phyloP scores from a whole-genome alignment of 2,797 vertebrate genomes.

The Sphaeramia orbicularis region DNA sequence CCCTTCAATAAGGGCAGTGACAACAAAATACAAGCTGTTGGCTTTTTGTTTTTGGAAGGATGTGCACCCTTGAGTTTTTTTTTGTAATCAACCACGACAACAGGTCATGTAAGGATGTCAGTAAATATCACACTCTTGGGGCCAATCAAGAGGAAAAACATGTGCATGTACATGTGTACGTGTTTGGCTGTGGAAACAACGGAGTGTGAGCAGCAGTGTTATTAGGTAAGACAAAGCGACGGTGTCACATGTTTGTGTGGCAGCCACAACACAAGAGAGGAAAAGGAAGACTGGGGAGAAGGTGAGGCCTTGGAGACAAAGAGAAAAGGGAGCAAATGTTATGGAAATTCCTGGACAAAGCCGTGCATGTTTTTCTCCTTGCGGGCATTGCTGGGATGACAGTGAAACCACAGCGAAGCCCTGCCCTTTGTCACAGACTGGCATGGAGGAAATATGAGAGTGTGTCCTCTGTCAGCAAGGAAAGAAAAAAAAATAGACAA shows the following conservation, averaged over 20 bases:
- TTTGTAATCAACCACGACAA: slow-evolving; percentile 14
- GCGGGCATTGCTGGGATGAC: slow-evolving; percentile 27
- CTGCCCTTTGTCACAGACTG: slow-evolving; percentile 24
- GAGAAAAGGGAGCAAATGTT: slow-evolving; percentile 31
- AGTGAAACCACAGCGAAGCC: slow-evolving; percentile 23
- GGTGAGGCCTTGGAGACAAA: slow-evolving; percentile 20
- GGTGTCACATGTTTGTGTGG: slow-evolving; percentile 10
- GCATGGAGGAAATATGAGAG: slow-evolving; percentile 19
- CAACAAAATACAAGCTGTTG: background rate
- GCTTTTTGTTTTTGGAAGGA: background rate
- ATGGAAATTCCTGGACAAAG: slow-evolving; percentile 54
- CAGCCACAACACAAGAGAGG: slow-evolving; percentile 31
- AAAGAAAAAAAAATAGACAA: background rate
- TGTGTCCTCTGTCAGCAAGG: slow-evolving; percentile 7
- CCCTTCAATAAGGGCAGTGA: background rate
- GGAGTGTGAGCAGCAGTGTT: slow-evolving; percentile 2
- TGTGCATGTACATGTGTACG: background rate
- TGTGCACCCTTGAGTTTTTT: slow-evolving; percentile 1
- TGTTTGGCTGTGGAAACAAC: slow-evolving; percentile 14
- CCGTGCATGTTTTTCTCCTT: slow-evolving; percentile 22
- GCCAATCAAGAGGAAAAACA: slow-evolving; percentile 29
- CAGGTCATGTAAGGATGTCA: slow-evolving; percentile 24
- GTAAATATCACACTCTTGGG: slow-evolving; percentile 19
- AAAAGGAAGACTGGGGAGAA: background rate
- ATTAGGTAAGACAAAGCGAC: slow-evolving; percentile 7